phyloP scores from a whole-genome alignment of 2,113 vertebrate genomes.

The Vidua chalybeata region DNA sequence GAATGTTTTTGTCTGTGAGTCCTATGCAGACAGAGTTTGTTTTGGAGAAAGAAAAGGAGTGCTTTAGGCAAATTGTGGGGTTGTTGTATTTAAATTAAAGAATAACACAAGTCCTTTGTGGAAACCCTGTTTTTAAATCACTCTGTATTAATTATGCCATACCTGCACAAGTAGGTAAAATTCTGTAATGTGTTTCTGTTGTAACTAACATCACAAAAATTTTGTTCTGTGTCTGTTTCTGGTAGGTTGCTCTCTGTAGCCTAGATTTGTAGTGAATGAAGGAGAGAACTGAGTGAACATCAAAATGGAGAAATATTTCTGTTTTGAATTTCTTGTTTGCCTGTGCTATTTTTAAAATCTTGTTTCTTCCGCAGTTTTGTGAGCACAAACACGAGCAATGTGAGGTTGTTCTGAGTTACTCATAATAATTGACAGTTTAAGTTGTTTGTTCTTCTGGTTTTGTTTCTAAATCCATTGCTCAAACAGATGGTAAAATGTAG shows the following conservation, averaged over 20 bases:
- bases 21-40: neutral
- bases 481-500: neutral
- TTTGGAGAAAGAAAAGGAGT: neutral
- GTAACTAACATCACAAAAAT: neutral
- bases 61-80: neutral
- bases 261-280: neutral
- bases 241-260: neutral
- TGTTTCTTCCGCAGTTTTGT: neutral
- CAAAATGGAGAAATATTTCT: neutral
- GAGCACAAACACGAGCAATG: neutral
- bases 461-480: neutral
- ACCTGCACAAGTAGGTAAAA: neutral
- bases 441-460: neutral
- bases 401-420: neutral
- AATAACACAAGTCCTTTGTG: neutral
- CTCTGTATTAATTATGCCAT: neutral
- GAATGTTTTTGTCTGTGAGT: neutral
- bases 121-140: neutral
- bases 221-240: neutral
- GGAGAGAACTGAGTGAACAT: neutral
- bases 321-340: neutral
- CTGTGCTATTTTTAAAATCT: neutral
- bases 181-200: neutral
- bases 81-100: neutral
- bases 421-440: neutral